Percentiles rank a stretch among this genome's conserved stretches.
phyloP scores from a whole-genome alignment of 2,113 vertebrate genomes.

The Equus quagga region DNA sequence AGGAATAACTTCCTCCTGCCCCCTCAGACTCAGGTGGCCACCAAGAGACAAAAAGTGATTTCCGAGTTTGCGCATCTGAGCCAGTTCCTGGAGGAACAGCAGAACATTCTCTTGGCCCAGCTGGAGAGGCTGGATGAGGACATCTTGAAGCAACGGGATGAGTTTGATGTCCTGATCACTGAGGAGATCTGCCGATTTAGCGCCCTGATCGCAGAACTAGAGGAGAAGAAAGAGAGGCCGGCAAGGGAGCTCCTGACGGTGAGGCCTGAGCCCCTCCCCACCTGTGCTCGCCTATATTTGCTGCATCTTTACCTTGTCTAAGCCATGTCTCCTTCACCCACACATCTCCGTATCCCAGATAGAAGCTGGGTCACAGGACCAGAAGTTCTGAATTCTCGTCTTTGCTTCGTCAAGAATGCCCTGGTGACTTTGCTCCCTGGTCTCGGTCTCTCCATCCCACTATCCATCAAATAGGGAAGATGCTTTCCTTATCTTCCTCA shows the following conservation, averaged over 20 bases:
- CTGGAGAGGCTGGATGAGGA: slow-evolving; percentile 72
- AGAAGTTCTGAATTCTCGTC: not conserved
- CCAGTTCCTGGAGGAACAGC: slow-evolving; percentile 75
- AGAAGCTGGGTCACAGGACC: not conserved
- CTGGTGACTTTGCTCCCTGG: not conserved
- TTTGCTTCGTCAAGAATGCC: not conserved
- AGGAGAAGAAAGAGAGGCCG: slow-evolving; percentile 62
- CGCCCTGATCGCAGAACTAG: slow-evolving; percentile 75
- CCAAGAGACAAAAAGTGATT: slow-evolving; percentile 70
- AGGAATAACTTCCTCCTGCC: not conserved
- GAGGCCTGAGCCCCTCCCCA: not conserved
- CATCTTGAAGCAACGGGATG: slow-evolving; percentile 63
- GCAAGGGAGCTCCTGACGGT: slow-evolving; percentile 80
- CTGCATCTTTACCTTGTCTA: too few species aligned
- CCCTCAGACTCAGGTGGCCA: slow-evolving; percentile 71
- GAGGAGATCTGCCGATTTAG: slow-evolving; percentile 39
- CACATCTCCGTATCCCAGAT: not conserved
- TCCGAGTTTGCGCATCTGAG: slow-evolving; percentile 50
- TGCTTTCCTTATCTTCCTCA: not conserved
- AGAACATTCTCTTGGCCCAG: slow-evolving; percentile 54
- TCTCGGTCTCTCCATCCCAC: not conserved
- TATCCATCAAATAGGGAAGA: not conserved
- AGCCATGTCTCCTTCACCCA: not conserved
- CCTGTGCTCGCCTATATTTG: too few species aligned
- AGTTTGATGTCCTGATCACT: not conserved